Evolutionary conservation across 2,113 vertebrate genomes (phyloP).

Genomic region (Empidonax alnorum): DNA sequence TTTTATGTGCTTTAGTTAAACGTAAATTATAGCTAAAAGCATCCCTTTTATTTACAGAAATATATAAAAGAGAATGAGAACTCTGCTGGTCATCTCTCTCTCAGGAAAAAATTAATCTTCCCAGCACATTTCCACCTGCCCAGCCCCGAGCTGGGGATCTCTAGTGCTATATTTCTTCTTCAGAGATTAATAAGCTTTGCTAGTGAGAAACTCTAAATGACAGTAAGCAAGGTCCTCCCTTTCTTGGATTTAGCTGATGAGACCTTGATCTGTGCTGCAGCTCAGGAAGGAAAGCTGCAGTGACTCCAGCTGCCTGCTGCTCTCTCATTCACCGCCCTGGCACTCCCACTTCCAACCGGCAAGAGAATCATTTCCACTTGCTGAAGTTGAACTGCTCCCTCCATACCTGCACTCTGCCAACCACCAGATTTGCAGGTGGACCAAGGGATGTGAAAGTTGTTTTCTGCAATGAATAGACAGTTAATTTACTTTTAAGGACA

Average conservation of each 20-base stretch:
- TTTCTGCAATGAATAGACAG: background rate
- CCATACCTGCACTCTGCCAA: accelerated
- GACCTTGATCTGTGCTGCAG: background rate
- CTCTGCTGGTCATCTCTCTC: background rate
- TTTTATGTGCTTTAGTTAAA: background rate
- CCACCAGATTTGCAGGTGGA: background rate
- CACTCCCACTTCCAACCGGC: background rate
- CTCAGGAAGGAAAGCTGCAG: background rate
- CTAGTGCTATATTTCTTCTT: background rate
- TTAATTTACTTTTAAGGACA: background rate
- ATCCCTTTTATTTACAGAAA: background rate
- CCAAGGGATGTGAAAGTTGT: background rate
- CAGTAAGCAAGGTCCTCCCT: background rate
- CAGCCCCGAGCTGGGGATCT: background rate
- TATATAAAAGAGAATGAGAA: background rate
- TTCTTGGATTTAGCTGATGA: background rate
- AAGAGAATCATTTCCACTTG: background rate
- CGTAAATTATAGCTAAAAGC: background rate
- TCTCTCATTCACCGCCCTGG: background rate
- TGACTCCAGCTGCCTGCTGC: background rate
- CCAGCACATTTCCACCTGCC: background rate
- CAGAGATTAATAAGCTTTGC: background rate
- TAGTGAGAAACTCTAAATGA: background rate
- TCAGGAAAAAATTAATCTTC: background rate
- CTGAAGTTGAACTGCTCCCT: background rate